These are phyloP conservation scores for Drosophila tropicalis DNA, from an alignment of 1,140 invertebrate genomes.

Conservation along the genomic window DNA sequence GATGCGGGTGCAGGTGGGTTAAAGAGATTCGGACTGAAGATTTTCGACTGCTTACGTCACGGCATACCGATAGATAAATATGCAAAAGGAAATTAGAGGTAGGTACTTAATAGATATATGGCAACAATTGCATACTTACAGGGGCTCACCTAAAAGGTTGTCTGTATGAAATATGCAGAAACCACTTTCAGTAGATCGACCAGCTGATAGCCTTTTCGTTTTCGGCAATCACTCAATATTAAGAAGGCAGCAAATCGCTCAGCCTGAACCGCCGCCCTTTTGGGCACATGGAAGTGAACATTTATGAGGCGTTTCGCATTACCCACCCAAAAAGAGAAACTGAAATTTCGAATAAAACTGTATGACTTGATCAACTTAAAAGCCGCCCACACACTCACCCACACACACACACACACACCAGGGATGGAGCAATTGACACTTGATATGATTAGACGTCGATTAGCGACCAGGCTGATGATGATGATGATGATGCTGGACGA, in stretches of 20 bases:
- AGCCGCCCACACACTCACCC: slow-evolving; percentile 13
- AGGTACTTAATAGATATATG: no score
- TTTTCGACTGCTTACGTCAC: slow-evolving; percentile 2
- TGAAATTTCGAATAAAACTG: slow-evolving; percentile 16
- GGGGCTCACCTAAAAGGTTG: no score
- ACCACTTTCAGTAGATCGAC: background rate
- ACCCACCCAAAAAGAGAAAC: slow-evolving; percentile 11
- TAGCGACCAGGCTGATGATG: slow-evolving; percentile 3
- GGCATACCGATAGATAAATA: background rate
- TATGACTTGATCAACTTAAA: slow-evolving; percentile 42
- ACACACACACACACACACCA: background rate
- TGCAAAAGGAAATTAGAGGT: no score
- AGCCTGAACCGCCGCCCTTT: background rate
- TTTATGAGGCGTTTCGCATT: slow-evolving; percentile 24
- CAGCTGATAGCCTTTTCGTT: background rate
- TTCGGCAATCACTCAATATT: background rate
- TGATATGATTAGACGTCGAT: slow-evolving; percentile 64
- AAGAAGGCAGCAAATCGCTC: background rate
- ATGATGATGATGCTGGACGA: background rate
- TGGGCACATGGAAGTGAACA: background rate
- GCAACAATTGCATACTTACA: no score
- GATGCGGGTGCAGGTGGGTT: background rate
- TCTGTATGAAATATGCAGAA: no score
- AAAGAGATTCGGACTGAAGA: background rate
- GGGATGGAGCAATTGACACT: slow-evolving; percentile 21